These are phyloP conservation scores for Hylaeus anthracinus DNA, from an alignment of 1,140 invertebrate species.

Conservation along the genomic window DNA sequence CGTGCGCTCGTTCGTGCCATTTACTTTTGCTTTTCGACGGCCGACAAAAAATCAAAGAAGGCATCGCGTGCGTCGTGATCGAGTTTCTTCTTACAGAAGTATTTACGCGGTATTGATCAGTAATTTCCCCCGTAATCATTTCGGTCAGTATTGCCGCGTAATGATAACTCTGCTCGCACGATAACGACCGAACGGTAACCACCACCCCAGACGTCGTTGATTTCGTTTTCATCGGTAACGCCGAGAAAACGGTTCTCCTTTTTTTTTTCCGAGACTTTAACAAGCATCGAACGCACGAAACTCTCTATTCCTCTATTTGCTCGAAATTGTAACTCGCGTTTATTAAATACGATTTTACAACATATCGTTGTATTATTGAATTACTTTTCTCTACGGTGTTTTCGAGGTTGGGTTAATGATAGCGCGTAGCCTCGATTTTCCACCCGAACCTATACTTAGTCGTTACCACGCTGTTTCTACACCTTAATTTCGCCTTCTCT, in stretches of 20 bases:
- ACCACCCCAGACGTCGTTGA: not conserved
- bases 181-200: not conserved
- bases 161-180: constrained; percentile 3
- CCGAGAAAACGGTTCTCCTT: not conserved
- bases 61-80: constrained; percentile 16
- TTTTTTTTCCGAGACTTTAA: not conserved
- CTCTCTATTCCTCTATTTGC: too few relatives aligned
- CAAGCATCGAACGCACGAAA: too few relatives aligned
- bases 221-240: constrained; percentile 10
- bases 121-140: constrained; percentile 18
- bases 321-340: too few relatives aligned
- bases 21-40: constrained; percentile 27
- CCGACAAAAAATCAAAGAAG: constrained; percentile 11
- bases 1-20: not conserved
- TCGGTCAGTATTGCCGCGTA: not conserved
- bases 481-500: too few relatives aligned
- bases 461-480: too few relatives aligned
- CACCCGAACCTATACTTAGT: too few relatives aligned
- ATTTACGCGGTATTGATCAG: constrained; percentile 13
- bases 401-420: too few relatives aligned
- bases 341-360: too few relatives aligned
- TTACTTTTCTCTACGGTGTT: too few relatives aligned
- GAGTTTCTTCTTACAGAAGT: not conserved
- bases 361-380: too few relatives aligned
- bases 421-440: too few relatives aligned